Conservation (phyloP, 92 coral and sea anemone species). For the Siderastrea siderea region DNA sequence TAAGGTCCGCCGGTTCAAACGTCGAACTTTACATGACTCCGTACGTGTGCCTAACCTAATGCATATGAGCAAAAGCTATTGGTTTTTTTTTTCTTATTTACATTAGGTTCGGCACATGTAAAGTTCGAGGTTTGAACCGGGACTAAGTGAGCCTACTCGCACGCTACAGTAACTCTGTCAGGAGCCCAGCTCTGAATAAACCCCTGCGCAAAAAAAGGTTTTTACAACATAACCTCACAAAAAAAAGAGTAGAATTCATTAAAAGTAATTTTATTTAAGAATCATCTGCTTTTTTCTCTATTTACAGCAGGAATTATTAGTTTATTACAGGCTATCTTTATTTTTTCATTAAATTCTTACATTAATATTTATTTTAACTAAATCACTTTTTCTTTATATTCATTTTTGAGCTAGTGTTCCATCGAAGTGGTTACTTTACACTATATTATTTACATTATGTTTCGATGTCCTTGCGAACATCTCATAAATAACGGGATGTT, state of each 20-base stretch:
- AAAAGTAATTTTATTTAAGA: slow-evolving; percentile 19
- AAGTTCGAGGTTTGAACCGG: no score
- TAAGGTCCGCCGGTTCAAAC: no score
- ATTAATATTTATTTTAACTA: neutral
- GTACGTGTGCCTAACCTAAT: no score
- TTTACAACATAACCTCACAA: neutral
- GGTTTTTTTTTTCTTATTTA: no score
- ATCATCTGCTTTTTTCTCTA: neutral
- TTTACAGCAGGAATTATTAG: slow-evolving; percentile 14
- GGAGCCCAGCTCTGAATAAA: no score
- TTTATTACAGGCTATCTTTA: neutral
- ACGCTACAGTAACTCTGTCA: no score
- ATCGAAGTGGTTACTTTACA: neutral
- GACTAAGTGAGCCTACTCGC: no score
- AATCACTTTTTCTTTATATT: neutral
- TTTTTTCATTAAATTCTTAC: neutral
- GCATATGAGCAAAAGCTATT: no score
- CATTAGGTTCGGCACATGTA: no score
- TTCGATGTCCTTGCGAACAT: neutral
- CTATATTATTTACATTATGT: neutral
- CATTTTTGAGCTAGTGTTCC: neutral
- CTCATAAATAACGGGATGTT: neutral
- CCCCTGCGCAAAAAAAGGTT: no score
- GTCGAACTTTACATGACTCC: no score
- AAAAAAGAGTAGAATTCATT: neutral